Conservation (phyloP, 30 jellyfish, hydroid and myxozoan species). For the Cassiopea xamachana region DNA sequence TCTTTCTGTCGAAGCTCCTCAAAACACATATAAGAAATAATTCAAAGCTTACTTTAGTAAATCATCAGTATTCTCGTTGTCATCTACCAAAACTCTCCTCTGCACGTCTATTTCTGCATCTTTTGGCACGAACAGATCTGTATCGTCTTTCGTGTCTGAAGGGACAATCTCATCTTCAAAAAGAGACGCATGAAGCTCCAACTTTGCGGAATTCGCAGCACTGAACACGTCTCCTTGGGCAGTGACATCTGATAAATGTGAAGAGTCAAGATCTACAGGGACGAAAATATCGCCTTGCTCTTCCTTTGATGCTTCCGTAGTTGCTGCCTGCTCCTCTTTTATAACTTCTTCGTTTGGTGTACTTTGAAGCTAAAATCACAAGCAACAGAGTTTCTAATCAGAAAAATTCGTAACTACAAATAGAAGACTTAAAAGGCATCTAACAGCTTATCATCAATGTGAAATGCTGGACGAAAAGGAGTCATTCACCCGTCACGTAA, state of each 20-base stretch:
- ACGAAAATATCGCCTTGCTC: slow-evolving; percentile 47
- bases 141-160: slow-evolving; percentile 21
- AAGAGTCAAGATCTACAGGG: slow-evolving; percentile 55
- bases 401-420: neutral
- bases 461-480: too few species aligned
- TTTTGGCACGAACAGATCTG: slow-evolving; percentile 49
- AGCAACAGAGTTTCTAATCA: too few species aligned
- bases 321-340: neutral
- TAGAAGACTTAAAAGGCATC: neutral
- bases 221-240: slow-evolving; percentile 47
- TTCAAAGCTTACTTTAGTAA: slow-evolving; percentile 36
- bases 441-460: too few species aligned
- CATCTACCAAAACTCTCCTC: slow-evolving; percentile 7
- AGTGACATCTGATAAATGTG: slow-evolving; percentile 12
- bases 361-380: slow-evolving; percentile 1
- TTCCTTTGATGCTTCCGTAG: slow-evolving; percentile 5
- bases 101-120: slow-evolving; percentile 23
- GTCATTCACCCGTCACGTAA: too few species aligned
- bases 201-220: slow-evolving; percentile 39
- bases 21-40: too few species aligned
- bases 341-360: slow-evolving; percentile 9
- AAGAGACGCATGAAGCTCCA: slow-evolving; percentile 65
- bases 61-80: slow-evolving; percentile 40
- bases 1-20: too few species aligned
- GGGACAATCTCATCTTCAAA: slow-evolving; percentile 57